Evolutionary conservation across 2,888 invertebrate species (phyloP), one percentile per base, ranked within the genome.

Genomic region (Harmothoe impar): DNA sequence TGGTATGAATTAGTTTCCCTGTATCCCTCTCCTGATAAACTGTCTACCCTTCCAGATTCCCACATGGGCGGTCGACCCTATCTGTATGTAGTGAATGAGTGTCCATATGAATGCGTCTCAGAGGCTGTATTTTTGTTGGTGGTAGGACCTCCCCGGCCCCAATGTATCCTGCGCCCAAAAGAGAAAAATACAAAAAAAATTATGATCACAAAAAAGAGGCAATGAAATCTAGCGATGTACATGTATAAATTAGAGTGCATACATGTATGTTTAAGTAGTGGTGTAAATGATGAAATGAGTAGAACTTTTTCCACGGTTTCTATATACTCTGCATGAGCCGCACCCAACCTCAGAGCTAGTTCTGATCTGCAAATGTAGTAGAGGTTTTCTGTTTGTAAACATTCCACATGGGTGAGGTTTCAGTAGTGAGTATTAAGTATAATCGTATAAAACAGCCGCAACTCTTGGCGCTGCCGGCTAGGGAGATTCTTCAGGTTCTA

Each of bases 341-440:
- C 62, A 62, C 23, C 62, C 62, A 62, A 43, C n/a, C 62, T 62
- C n/a, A 17, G 54, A 52, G 10, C 54, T 17, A 17, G 54, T 52
- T 52, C 54, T 10, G 54, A 52, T 52, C 54, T 52, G 54, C 54
- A 62, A n/a, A 62, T 62, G 62, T n/a, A n/a, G 62, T n/a, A 62
- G 62, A n/a, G n/a, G 62, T 62, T 62, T 20, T 62, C 62, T 62
- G 20, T 62, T 62, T 62, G 62, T 62, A n/a, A 29, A 72, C 72
- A 72, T 72, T 72, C 72, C 72, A 72, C 72, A 62, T 62, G 72
- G 29, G 31, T 1, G 29, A 72, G 25, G 29, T 25, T 17, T 25
- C 10, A 72, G 72, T 72, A 72, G 72, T 72, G 72, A n/a, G 29
- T 72, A 29, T 3, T n/a, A 29, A 72, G 72, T 15, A 72, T 12